Evolutionary conservation across 2,113 vertebrate species (phyloP).

Genomic region (Saccopteryx bilineata): DNA sequence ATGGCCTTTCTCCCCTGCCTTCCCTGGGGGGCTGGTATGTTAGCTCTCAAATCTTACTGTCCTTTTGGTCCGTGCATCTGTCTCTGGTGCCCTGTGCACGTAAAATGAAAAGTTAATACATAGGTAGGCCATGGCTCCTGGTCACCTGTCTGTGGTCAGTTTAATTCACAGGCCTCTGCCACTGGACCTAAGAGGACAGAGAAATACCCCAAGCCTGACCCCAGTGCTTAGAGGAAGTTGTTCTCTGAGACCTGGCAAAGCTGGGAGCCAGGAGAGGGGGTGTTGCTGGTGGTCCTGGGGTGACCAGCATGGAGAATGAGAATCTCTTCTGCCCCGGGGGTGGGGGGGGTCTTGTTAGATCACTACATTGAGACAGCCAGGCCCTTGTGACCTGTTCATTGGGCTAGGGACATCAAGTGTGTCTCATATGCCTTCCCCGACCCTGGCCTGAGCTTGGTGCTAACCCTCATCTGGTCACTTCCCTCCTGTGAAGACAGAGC

Average conservation of each 20-base stretch:
- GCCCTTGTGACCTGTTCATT: fast-evolving
- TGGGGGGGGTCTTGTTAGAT: too few species aligned
- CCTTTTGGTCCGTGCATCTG: not conserved
- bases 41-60: not conserved
- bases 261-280: not conserved
- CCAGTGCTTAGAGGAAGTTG: fast-evolving
- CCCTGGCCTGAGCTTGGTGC: not conserved
- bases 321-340: not conserved
- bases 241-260: not conserved
- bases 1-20: not conserved
- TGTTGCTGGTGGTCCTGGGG: not conserved
- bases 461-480: fast-evolving
- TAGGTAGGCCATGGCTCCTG: not conserved
- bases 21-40: too few species aligned
- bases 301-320: not conserved
- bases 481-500: not conserved
- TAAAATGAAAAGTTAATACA: not conserved
- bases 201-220: not conserved
- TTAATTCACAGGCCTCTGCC: not conserved
- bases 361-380: not conserved
- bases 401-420: fast-evolving
- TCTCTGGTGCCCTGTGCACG: not conserved
- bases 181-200: not conserved
- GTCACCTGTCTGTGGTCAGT: not conserved
- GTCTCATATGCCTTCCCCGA: fast-evolving